phyloP scores from a whole-genome alignment of 2,797 vertebrate genomes.

The Emys orbicularis region DNA sequence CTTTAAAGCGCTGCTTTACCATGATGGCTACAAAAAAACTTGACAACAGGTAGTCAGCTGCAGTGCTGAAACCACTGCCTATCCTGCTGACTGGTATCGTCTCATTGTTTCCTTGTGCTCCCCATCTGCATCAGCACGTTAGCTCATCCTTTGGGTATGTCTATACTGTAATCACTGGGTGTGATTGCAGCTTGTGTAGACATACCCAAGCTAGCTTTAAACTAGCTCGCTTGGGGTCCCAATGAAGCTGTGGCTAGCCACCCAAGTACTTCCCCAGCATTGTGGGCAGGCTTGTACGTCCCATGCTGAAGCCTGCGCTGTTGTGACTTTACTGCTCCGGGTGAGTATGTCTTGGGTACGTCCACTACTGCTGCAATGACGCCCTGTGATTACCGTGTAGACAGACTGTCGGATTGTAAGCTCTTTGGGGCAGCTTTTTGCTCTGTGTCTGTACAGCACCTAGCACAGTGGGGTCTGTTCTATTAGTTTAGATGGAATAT shows the following conservation, averaged over 20 bases:
- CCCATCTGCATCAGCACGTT: background rate
- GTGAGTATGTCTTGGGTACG: background rate
- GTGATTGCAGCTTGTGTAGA: too few species aligned
- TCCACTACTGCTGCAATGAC: background rate
- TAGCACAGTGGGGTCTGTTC: background rate
- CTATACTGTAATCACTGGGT: too few species aligned
- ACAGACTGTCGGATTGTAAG: background rate
- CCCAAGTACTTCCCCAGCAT: background rate
- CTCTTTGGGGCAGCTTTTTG: fast-evolving
- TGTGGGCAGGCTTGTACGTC: too few species aligned
- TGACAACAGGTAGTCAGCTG: background rate
- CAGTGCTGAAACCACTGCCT: background rate
- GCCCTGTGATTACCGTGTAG: background rate
- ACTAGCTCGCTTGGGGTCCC: too few species aligned
- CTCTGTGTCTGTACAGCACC: fast-evolving
- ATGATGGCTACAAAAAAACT: background rate
- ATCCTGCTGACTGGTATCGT: background rate
- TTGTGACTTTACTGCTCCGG: background rate
- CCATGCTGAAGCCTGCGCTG: background rate
- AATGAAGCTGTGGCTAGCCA: too few species aligned
- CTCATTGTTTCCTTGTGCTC: background rate
- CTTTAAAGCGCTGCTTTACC: background rate
- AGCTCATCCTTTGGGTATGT: background rate
- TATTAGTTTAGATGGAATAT: background rate
- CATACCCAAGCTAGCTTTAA: too few species aligned